Evolutionary conservation across 1,140 invertebrate genomes (phyloP), one percentile per base, ranked within the genome.

Genomic region (Globodera rostochiensis): DNA sequence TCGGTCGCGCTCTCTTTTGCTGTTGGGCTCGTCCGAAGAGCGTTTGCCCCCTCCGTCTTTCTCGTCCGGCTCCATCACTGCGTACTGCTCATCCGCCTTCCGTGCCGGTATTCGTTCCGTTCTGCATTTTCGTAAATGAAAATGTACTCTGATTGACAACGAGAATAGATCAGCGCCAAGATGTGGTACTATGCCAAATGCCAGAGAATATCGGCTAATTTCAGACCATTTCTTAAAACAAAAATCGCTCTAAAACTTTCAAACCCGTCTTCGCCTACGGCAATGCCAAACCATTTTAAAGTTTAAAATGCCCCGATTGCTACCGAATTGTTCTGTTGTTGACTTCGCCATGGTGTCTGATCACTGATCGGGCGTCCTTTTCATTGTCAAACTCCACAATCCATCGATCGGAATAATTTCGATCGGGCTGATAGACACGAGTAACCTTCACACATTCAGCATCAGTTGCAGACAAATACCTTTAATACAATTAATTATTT

Each of bases 321-420:
- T 36, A 83, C 82, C 74, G 47, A 36, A 83, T 84, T 60, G 67
- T 53, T 47, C 82, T 57, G 13, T 47, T 50, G 46, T 70, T 69
- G 49, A 83, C 84, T 46, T 83, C 82, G 21, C 82, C 82, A 64
- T 74, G 67, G 57, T 80, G 69, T 36, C 70, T 70, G 64, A 66
- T 75, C 80, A 83, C 57, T 69, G 25, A 49, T 67, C 64, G 67
- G 15, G 76, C 64, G 21, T 84, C 80, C n/a, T 67, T 45, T 25
- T 83, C 76, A 47, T 75, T 77, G 57, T 73, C 70, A 19, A 83
- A 83, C 25, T 83, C 82, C n/a, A 83, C 82, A 77, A 83, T 83
- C 82, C 82, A 83, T 6, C 82, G 82, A 53, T 83, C 82, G 0
- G 82, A 74, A 53, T 74, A 73, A 36, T 82, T 82, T 80, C 70